Evolutionary conservation across 2,113 vertebrate genomes (phyloP).

Genomic region (Columba livia): DNA sequence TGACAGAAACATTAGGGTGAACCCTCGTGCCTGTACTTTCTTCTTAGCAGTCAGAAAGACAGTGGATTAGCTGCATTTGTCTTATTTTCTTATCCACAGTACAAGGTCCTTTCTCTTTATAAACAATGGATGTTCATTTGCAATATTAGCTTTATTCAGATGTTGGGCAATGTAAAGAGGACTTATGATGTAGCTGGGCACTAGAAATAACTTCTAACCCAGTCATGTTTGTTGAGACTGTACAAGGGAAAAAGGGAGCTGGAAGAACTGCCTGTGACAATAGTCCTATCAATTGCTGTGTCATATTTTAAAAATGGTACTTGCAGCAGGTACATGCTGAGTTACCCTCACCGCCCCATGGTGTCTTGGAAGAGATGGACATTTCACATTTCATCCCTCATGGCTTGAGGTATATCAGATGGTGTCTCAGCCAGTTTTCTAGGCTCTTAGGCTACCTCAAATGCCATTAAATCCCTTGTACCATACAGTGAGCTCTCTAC

Average conservation of each 20-base stretch:
- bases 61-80: background rate
- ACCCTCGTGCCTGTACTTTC: background rate
- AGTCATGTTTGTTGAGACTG: background rate
- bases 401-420: background rate
- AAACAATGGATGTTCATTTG: background rate
- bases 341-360: background rate
- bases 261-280: background rate
- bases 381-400: background rate
- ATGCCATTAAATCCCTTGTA: background rate
- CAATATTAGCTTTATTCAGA: background rate
- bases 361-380: background rate
- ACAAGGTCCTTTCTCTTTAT: background rate
- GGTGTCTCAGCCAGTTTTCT: background rate
- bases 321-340: background rate
- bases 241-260: background rate
- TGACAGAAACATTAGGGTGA: background rate
- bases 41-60: background rate
- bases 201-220: background rate
- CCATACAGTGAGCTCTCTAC: background rate
- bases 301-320: background rate
- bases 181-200: background rate
- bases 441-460: background rate
- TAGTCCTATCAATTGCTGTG: background rate
- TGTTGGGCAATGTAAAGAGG: background rate
- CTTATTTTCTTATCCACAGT: background rate